Percentiles rank a stretch among this genome's conserved stretches.
These are phyloP conservation scores for Ceratosolen solmsi DNA, from an alignment of 1,140 invertebrate genomes.

Conservation along the genomic window DNA sequence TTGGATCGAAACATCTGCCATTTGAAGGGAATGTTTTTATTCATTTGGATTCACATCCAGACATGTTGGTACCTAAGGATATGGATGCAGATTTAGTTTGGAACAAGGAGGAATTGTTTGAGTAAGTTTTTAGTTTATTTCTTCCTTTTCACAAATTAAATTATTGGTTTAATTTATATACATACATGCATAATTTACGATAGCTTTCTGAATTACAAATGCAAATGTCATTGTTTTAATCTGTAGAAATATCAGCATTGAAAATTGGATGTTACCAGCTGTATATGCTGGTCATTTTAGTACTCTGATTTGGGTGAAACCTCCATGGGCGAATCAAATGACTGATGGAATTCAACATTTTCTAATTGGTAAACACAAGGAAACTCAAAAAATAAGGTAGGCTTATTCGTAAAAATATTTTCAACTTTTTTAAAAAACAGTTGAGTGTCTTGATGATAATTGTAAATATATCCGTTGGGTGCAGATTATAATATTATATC, in stretches of 20 bases:
- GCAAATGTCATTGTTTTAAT: neutral
- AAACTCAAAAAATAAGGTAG: conserved; percentile 76
- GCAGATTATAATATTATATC: too few species aligned
- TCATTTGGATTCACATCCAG: conserved; percentile 94
- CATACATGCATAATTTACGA: too few species aligned
- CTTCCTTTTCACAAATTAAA: too few species aligned
- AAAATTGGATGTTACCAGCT: conserved; percentile 94
- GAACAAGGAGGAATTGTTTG: conserved; percentile 76
- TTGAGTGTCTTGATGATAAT: too few species aligned
- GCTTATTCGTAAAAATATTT: neutral
- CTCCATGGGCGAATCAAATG: conserved; percentile 90
- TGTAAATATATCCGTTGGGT: too few species aligned
- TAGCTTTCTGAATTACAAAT: neutral
- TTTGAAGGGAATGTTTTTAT: conserved; percentile 83
- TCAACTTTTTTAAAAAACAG: too few species aligned
- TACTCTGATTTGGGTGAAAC: conserved; percentile 88
- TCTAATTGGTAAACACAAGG: conserved; percentile 81
- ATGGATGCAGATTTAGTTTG: conserved; percentile 82
- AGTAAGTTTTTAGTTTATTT: conserved; percentile 55
- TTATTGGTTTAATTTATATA: neutral
- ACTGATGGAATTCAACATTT: conserved; percentile 79
- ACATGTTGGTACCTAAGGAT: conserved; percentile 86
- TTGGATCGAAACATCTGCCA: conserved; percentile 88
- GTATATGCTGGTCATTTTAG: conserved; percentile 88
- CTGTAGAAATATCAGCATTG: conserved; percentile 82